Percentiles rank a stretch among this genome's conserved stretches.
Evolutionary conservation across 1,140 invertebrate genomes (phyloP).

Genomic region (Octopus sinensis): DNA sequence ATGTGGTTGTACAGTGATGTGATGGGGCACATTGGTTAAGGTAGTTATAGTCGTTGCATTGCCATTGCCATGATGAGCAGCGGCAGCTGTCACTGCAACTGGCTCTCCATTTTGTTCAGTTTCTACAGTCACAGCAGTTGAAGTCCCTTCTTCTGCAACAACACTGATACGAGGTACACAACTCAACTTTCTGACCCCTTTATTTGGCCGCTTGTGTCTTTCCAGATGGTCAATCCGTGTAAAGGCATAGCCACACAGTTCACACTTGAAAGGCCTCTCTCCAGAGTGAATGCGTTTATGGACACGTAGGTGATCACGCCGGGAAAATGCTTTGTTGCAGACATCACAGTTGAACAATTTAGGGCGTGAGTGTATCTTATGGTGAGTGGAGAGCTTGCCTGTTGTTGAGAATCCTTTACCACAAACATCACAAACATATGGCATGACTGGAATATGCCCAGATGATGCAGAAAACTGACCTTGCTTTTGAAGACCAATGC

Average conservation of each 20-base stretch:
- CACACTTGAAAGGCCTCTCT: constrained; percentile 63
- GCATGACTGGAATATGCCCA: neutral
- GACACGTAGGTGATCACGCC: constrained; percentile 80
- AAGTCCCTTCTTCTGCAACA: neutral
- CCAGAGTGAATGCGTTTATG: constrained; percentile 81
- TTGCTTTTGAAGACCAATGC: too few species aligned
- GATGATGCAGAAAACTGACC: neutral
- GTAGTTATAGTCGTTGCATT: neutral
- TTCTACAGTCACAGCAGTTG: neutral
- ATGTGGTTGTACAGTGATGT: neutral
- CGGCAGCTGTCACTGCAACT: neutral
- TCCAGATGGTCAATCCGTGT: constrained; percentile 14
- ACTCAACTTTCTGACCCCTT: constrained; percentile 61
- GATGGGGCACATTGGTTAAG: constrained; percentile 4
- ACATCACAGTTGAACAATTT: constrained; percentile 51
- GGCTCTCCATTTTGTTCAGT: neutral
- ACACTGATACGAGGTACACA: neutral
- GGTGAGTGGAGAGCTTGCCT: constrained; percentile 27
- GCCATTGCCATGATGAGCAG: neutral
- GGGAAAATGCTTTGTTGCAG: constrained; percentile 83
- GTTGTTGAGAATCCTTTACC: constrained; percentile 21
- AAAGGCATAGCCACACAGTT: constrained; percentile 35
- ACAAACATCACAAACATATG: constrained; percentile 49
- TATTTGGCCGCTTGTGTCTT: constrained; percentile 61
- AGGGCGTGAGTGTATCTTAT: constrained; percentile 59